Base-by-base conservation (phyloP, 2,797 vertebrate genomes). In the Acanthurus tractus region DNA sequence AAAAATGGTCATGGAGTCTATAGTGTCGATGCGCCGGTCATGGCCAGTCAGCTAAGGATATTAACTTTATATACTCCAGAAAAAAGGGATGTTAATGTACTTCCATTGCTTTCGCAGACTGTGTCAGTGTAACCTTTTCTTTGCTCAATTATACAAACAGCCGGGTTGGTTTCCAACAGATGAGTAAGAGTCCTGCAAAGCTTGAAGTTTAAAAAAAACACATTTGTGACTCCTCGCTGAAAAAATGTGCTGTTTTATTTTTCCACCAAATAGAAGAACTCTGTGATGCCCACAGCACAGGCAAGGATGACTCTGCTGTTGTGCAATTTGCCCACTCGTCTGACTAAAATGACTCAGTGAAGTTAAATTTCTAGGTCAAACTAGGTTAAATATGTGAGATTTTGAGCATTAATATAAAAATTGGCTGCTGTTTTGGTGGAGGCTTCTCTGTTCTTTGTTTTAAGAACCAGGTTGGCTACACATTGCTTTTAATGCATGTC, bases 191-290 rank as follows among this genome's bases (percentile, higher is more conserved):
- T 84, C 18, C 52, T 10, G 10, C 34, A 18, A 56, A 53, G 74
- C 65, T 63, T 55, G 42, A 75, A 61, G 50, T 65, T 54, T 15
- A 70, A 78, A 83, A 18, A 70, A 78, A 83, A 50, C 12, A 11
- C 25, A 66, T 78, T 77, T 71, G 55, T 58, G 58, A 63, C 54
- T 14, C 50, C 18, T 29, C 44, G 70, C 20, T 67, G 25, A 22
- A 81, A 59, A 79, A 81, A 63, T 73, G 0, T 17, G 46, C 7
- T 70, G 1, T 55, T 78, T 23, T 50, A 46, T 36, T 75, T 75
- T 65, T 74, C 50, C 0, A 6, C 20, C 62, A 54, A 57, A 69
- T 36, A 42, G 62, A 82, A 76, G 9, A 42, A 13, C 59, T 54
- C 46, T 48, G 11, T 49, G 56, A 69, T 65, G 42, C 57, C 3